These are phyloP conservation scores for Cheilosia grossa DNA, from an alignment of 2,888 invertebrate genomes.

Conservation along the genomic window DNA sequence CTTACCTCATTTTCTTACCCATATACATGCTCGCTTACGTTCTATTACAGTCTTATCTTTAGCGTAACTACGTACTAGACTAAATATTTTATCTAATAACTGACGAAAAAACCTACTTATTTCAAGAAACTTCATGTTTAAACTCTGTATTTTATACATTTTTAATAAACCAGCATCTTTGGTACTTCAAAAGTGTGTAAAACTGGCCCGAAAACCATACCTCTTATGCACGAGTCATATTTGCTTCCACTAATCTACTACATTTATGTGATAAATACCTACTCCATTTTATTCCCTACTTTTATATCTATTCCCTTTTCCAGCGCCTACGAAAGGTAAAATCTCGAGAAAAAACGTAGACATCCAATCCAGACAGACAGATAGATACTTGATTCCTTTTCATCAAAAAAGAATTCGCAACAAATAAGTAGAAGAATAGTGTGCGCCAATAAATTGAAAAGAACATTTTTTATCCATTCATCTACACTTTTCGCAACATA, in stretches of 20 bases:
- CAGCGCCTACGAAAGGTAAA: conserved; percentile 31
- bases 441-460: conserved; percentile 35
- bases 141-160: not conserved
- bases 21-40: conserved; percentile 12
- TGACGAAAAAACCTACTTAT: not conserved
- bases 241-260: conserved; percentile 53
- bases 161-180: not conserved
- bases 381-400: conserved; percentile 58
- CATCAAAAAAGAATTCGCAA: not conserved
- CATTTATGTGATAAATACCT: conserved; percentile 47
- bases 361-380: conserved; percentile 57
- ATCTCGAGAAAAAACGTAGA: conserved; percentile 32
- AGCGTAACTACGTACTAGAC: not conserved
- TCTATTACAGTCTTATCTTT: conserved; percentile 3
- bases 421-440: conserved; percentile 16
- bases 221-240: not conserved
- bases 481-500: conserved; percentile 36
- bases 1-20: not conserved
- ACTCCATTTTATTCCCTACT: conserved; percentile 56
- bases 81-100: not conserved
- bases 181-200: not conserved
- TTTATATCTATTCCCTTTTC: conserved; percentile 58
- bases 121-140: not conserved
- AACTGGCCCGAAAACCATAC: not conserved
- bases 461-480: conserved; percentile 29